phyloP scores from a whole-genome alignment of 2,113 vertebrate species.

The Chlamydotis undulata region DNA sequence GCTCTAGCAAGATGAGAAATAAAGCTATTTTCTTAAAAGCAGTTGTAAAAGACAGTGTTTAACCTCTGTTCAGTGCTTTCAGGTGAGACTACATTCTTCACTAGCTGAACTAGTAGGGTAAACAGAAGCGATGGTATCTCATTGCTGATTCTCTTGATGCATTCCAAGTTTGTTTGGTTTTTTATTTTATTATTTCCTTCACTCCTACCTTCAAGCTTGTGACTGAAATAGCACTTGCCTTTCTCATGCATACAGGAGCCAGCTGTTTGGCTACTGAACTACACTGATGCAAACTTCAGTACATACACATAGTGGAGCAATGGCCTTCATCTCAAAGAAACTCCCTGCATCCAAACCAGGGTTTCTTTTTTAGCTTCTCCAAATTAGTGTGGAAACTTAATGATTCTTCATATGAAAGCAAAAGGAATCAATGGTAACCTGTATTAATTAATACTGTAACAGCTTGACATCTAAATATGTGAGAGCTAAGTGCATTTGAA shows the following conservation, averaged over 20 bases:
- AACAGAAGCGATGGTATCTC: neutral
- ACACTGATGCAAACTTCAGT: neutral
- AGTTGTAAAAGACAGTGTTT: neutral
- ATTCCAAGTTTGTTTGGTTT: neutral
- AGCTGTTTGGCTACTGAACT: neutral
- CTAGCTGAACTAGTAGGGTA: neutral
- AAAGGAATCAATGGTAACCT: neutral
- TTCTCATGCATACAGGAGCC: neutral
- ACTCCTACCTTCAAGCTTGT: neutral
- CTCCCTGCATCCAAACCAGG: neutral
- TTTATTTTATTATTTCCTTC: neutral
- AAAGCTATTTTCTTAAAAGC: neutral
- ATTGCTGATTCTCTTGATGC: neutral
- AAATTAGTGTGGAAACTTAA: neutral
- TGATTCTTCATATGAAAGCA: neutral
- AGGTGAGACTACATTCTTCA: neutral
- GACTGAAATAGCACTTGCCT: neutral
- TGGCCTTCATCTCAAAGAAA: neutral
- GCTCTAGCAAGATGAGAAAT: neutral
- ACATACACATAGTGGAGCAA: fast-evolving
- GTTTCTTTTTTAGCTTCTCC: neutral
- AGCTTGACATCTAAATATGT: neutral
- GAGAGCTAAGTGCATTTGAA: neutral
- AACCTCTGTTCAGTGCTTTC: neutral
- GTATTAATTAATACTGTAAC: neutral